These are phyloP conservation scores for Acromyrmex heyeri DNA, from an alignment of 1,140 invertebrate genomes.

Conservation along the genomic window DNA sequence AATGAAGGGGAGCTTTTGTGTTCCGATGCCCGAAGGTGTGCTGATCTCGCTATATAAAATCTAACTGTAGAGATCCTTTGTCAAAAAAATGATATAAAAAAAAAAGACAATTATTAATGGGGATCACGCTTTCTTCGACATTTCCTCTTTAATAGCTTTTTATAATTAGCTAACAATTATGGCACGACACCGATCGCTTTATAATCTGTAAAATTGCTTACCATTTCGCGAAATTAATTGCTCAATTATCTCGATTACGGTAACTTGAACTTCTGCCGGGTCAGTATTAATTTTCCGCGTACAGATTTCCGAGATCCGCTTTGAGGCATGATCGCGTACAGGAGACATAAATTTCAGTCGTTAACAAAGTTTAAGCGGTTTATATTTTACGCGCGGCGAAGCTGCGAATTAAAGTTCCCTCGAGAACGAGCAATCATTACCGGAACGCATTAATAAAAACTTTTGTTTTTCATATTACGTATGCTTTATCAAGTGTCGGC, in stretches of 20 bases:
- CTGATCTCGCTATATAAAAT: constrained; percentile 60
- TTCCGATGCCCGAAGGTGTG: constrained; percentile 71
- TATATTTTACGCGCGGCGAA: constrained; percentile 34
- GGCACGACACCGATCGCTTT: neutral
- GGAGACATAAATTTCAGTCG: constrained; percentile 45
- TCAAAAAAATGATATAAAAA: neutral
- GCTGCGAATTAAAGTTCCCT: constrained; percentile 31
- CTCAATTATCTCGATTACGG: constrained; percentile 45
- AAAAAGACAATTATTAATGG: constrained; percentile 5
- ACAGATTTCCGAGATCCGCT: constrained; percentile 6
- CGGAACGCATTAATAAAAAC: constrained; percentile 61
- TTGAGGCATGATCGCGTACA: neutral
- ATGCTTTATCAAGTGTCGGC: constrained; percentile 39
- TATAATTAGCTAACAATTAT: constrained; percentile 47
- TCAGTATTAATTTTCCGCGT: constrained; percentile 45
- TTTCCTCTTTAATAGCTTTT: constrained; percentile 34
- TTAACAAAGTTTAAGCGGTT: constrained; percentile 41
- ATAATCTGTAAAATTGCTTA: constrained; percentile 33
- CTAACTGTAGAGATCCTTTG: neutral
- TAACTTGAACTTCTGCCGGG: constrained; percentile 18
- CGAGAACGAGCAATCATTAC: constrained; percentile 24
- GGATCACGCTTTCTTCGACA: neutral
- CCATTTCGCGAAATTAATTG: constrained; percentile 40
- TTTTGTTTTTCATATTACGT: constrained; percentile 59
- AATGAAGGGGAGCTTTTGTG: constrained; percentile 76